Percentiles rank a stretch among this genome's conserved stretches.
Evolutionary conservation across 1,140 invertebrate genomes (phyloP).

Genomic region (Tetragnatha versicolor): DNA sequence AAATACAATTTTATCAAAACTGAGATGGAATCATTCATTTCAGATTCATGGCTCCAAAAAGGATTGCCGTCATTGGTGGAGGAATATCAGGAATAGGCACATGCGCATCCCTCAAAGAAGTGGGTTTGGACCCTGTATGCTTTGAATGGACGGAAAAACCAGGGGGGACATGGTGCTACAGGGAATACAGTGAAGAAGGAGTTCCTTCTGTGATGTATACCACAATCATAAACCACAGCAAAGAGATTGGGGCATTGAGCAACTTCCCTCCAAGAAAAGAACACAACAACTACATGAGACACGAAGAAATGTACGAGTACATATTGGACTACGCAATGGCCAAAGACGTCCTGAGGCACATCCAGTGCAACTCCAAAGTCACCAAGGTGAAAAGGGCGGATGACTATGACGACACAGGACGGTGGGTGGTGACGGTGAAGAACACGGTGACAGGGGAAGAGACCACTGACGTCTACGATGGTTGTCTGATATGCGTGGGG

Average conservation of each 20-base stretch:
- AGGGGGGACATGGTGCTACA: constrained; percentile 68
- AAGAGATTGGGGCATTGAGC: constrained; percentile 63
- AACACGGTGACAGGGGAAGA: constrained; percentile 56
- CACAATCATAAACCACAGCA: constrained; percentile 65
- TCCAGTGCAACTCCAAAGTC: constrained; percentile 63
- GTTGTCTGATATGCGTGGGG: constrained; percentile 54
- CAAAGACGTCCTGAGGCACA: constrained; percentile 62
- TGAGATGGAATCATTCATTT: too few species aligned
- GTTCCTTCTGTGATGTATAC: constrained; percentile 57
- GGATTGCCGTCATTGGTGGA: constrained; percentile 65
- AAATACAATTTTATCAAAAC: too few species aligned
- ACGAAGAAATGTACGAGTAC: constrained; percentile 62
- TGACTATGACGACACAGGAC: constrained; percentile 62
- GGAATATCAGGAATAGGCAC: constrained; percentile 60
- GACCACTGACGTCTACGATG: constrained; percentile 63
- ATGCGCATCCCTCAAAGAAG: constrained; percentile 45
- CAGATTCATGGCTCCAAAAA: too few species aligned
- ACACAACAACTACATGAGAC: constrained; percentile 65
- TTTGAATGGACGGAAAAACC: constrained; percentile 65
- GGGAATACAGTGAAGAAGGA: constrained; percentile 61
- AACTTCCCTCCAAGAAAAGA: constrained; percentile 66
- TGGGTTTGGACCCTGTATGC: constrained; percentile 62
- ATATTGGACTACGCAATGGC: constrained; percentile 62
- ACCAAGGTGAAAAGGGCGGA: constrained; percentile 57
- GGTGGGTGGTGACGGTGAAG: constrained; percentile 62